These are phyloP conservation scores for Ascaphus truei DNA, from an alignment of 2,113 vertebrate genomes.

Conservation along the genomic window DNA sequence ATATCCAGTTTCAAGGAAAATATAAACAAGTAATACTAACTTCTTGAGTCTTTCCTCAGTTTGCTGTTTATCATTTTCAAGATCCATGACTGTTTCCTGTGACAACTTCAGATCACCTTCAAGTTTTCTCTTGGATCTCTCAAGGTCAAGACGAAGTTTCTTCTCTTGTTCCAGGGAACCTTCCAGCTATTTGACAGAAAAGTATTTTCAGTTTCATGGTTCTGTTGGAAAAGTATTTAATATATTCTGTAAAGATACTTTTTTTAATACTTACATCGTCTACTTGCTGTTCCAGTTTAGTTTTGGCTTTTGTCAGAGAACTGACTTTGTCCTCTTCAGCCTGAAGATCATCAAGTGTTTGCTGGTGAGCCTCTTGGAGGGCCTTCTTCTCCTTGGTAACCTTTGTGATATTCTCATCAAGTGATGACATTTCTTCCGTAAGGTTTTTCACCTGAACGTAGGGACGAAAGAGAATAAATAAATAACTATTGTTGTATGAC, in stretches of 20 bases:
- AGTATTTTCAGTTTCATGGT: neutral
- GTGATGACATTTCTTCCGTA: conserved; percentile 70
- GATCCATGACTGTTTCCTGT: conserved; percentile 62
- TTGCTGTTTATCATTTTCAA: conserved; percentile 66
- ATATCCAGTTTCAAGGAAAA: no score
- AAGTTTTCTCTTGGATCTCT: conserved; percentile 69
- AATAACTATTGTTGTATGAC: neutral
- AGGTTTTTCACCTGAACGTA: conserved; percentile 71
- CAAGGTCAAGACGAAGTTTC: conserved; percentile 71
- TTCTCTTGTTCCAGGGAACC: conserved; percentile 75
- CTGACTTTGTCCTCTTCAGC: conserved; percentile 78
- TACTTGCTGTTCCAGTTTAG: conserved; percentile 74
- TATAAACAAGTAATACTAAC: conserved; percentile 41
- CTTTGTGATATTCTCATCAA: conserved; percentile 74
- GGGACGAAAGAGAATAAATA: neutral
- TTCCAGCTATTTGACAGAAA: conserved; percentile 53
- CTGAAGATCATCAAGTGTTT: conserved; percentile 72
- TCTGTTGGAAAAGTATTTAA: neutral
- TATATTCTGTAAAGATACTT: no score
- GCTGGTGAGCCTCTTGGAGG: conserved; percentile 74
- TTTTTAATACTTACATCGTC: conserved; percentile 59
- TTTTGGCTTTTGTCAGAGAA: conserved; percentile 65
- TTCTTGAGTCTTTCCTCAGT: conserved; percentile 73
- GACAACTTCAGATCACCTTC: conserved; percentile 68
- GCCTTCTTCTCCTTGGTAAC: conserved; percentile 76